Base-by-base conservation (phyloP, 2,888 invertebrate species). In the Bembecia ichneumoniformis region DNA sequence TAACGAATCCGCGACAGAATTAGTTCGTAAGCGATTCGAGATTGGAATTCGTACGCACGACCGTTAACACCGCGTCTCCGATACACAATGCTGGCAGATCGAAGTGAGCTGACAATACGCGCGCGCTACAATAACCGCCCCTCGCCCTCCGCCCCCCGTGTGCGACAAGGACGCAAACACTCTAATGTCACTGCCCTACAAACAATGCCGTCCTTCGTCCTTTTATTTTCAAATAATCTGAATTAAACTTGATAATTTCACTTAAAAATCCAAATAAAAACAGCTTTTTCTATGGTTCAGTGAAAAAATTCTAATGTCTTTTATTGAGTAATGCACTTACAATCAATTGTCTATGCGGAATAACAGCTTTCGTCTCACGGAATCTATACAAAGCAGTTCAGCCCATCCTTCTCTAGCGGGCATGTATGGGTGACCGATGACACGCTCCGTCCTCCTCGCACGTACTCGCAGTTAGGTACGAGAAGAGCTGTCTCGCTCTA, bases 81-180 rank as follows among this genome's bases (percentile, higher is more conserved):
- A 73, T 74, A 82, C 84, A 87, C 87, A 87, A 87, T 87, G 86
- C 84, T 79, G 68, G 74, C 82, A 86, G 86, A 86, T 86, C 86
- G 87, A 87, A 86, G 80, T 76, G 72, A 60, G 68, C 74, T 81
- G 79, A 86, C 86, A 86, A 86, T 86, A 83, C 84, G 84, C 82
- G 84, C 84, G 82, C 82, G 81, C 82, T 82, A 86, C 86, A 86
- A 87, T 84, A 77, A 78, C 78, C 77, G 73, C 82, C 77, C 76
- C 75, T 76, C 83, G 73, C 81, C 71, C 73, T 70, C 66, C 75
- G 64, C 71, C 73, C 70, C 66, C 64, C 71, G 61, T 75, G 81
- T 71, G 82, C 76, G 86, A 86, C 81, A 86, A 77, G 84, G 86
- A 86, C 83, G 82, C 83, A 81, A 28, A 79, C 78, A 76, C 81